These are phyloP conservation scores for Tipula vernalis DNA, from an alignment of 2,888 invertebrate genomes.

Conservation along the genomic window DNA sequence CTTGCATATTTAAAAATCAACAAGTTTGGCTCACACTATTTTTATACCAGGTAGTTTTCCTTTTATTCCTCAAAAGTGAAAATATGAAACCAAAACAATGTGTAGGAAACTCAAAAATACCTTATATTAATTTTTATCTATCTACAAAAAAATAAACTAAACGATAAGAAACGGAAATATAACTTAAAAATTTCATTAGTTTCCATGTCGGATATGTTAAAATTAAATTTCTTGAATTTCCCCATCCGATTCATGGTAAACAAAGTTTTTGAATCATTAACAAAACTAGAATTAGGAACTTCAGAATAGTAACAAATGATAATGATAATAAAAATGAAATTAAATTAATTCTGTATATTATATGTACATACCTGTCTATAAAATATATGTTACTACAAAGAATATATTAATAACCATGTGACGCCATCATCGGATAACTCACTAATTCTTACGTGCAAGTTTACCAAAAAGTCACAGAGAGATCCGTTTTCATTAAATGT, in stretches of 20 bases:
- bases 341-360: neutral
- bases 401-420: too few species aligned
- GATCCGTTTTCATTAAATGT: neutral
- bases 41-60: neutral
- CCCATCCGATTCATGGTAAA: neutral
- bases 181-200: neutral
- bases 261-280: neutral
- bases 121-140: neutral
- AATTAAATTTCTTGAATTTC: neutral
- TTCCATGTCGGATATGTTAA: neutral
- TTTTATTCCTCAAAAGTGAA: neutral
- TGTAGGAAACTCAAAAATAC: neutral
- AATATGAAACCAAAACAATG: neutral
- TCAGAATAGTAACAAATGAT: neutral
- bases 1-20: neutral
- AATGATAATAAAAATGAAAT: neutral
- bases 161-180: neutral
- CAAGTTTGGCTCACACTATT: neutral
- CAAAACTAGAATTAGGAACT: neutral
- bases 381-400: too few species aligned
- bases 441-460: neutral
- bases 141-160: neutral
- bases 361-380: neutral
- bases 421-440: too few species aligned
- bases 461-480: neutral